phyloP scores from a whole-genome alignment of 2,888 invertebrate species.

The Oxycera nigricornis region DNA sequence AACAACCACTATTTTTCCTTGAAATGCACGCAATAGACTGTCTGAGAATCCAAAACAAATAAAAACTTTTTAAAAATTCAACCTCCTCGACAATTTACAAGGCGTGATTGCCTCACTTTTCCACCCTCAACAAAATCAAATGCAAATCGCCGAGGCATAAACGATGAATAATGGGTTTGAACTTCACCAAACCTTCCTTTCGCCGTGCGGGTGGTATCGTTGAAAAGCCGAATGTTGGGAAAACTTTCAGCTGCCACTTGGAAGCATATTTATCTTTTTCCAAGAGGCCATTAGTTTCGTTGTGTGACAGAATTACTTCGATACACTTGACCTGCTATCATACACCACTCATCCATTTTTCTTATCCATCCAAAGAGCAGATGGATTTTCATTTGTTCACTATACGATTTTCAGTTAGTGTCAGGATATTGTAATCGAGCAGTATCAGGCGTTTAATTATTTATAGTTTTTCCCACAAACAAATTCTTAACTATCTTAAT shows the following conservation, averaged over 20 bases:
- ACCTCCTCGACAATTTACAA: no score
- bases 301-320: background rate
- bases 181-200: constrained; percentile 17
- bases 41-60: no score
- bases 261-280: constrained; percentile 23
- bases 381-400: background rate
- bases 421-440: constrained; percentile 1
- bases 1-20: no score
- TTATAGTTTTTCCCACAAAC: no score
- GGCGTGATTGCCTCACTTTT: no score
- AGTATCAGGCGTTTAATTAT: no score
- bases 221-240: constrained; percentile 16
- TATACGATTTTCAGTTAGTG: background rate
- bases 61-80: no score
- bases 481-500: no score
- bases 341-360: background rate
- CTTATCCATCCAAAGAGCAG: background rate
- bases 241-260: constrained; percentile 23
- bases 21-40: no score
- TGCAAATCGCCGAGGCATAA: background rate
- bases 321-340: background rate
- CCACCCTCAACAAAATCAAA: no score
- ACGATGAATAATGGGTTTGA: constrained; percentile 32
- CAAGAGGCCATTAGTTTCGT: constrained; percentile 25
- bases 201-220: background rate